A percentile compares a stretch with the other conserved stretches of the same genome.
Evolutionary conservation across 2,888 invertebrate genomes (phyloP).

Genomic region (Conistra vaccinii): DNA sequence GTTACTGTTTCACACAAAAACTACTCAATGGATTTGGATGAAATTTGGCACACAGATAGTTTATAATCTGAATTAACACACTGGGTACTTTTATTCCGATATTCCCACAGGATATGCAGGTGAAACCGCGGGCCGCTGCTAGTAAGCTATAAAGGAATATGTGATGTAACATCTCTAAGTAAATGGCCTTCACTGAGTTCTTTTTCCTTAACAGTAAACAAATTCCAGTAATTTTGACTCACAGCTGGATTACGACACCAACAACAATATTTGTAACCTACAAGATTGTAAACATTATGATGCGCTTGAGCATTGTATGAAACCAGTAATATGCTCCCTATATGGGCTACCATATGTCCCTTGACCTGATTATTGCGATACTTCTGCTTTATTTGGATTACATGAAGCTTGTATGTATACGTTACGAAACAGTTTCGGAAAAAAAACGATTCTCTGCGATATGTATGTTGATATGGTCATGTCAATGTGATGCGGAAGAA

Average conservation of each 20-base stretch:
- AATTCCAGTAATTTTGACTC: slow-evolving; percentile 55
- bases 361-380: slow-evolving; percentile 56
- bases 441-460: neutral
- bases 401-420: neutral
- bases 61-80: too few species aligned
- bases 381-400: slow-evolving; percentile 25
- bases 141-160: too few species aligned
- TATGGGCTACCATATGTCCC: slow-evolving; percentile 69
- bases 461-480: too few species aligned
- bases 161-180: neutral
- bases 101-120: too few species aligned
- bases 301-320: slow-evolving; percentile 59
- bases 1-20: too few species aligned
- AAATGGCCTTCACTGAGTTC: neutral
- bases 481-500: neutral
- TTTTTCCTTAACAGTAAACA: slow-evolving; percentile 51
- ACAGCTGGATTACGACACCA: slow-evolving; percentile 53
- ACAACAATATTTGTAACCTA: slow-evolving; percentile 27
- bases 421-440: neutral
- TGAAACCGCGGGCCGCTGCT: too few species aligned
- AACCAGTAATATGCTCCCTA: slow-evolving; percentile 55
- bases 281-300: slow-evolving; percentile 47
- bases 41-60: too few species aligned
- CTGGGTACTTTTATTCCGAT: too few species aligned
- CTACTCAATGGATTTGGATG: too few species aligned